Base-by-base conservation (phyloP, 2,113 vertebrate species). In the Struthidea cinerea region DNA sequence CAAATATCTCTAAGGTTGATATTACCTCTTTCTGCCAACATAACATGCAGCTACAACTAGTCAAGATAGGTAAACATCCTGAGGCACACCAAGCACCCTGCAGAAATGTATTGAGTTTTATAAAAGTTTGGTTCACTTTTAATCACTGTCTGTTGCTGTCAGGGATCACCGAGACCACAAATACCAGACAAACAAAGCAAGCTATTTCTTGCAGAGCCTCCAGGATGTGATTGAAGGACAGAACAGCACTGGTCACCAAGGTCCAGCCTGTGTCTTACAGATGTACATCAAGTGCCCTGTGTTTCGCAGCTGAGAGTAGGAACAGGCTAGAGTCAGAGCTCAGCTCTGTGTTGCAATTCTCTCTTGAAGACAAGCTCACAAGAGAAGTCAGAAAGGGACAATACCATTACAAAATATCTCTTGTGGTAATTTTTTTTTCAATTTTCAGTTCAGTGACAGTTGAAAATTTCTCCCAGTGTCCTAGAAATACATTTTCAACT, bases 201-300 rank as follows among this genome's bases (percentile, higher is more conserved):
- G 64, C 2, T 53, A 19, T 74, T 86, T 89, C n/a, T 63, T 92
- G 44, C 27, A 23, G 55, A 27, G 27, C 73, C 74, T 89, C 33
- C 27, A 19, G 76, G 52, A 53, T 1, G 3, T 42, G 28, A 7
- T 8, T 49, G 16, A 74, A 67, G 22, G 46, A 33, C 76, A 85
- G 14, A 0, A 35, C 5, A 37, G 18, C 28, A 11, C n/a, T 37
- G 35, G 16, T 11, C 33, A 60, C 49, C 30, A 39, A 63, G 27
- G 10, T 59, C 35, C 50, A 71, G 9, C 7, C 27, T 9, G 2
- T 33, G 19, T 37, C 47, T 61, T n/a, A 76, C 21, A 82, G 69
- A 20, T 2, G 11, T 27, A 15, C 16, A 9, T 19, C 0, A 0
- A 23, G 32, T 13, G 33, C 6, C 28, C 33, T 30, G 12, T 18